phyloP scores from a whole-genome alignment of 2,797 vertebrate species.

The Steatocranus sp. region DNA sequence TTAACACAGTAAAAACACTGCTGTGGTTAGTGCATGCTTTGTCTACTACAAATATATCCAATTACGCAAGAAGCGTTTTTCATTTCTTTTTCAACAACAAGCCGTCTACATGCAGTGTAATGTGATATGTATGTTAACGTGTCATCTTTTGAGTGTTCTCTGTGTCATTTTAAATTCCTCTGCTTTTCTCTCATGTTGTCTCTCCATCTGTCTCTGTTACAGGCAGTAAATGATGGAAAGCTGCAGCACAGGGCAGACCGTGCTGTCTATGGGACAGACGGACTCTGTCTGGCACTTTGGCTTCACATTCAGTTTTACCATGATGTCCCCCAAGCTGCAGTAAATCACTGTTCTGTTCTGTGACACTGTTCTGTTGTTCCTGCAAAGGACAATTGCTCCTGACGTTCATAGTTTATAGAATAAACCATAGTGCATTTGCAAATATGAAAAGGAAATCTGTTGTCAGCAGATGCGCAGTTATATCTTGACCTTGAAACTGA shows the following conservation, averaged over 20 bases:
- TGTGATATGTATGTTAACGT: background rate
- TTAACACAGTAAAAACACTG: background rate
- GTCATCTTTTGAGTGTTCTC: background rate
- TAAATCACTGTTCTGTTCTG: slow-evolving; percentile 12
- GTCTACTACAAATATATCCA: background rate
- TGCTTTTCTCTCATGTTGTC: background rate
- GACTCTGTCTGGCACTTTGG: slow-evolving; percentile 15
- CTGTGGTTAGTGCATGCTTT: background rate
- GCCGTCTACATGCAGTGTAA: background rate
- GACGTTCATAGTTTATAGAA: background rate
- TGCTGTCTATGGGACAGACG: background rate
- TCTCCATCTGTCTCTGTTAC: background rate
- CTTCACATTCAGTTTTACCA: slow-evolving; percentile 17
- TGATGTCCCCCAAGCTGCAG: background rate
- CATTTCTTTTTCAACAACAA: background rate
- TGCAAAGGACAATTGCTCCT: slow-evolving; percentile 26
- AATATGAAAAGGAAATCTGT: background rate
- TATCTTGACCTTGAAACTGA: slow-evolving; percentile 16
- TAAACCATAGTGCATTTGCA: background rate
- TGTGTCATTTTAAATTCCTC: background rate
- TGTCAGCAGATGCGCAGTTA: slow-evolving; percentile 7
- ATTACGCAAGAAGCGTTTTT: background rate
- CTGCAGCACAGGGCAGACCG: background rate
- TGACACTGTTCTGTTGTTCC: background rate
- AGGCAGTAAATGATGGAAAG: slow-evolving; percentile 1